Evolutionary conservation across 1,140 invertebrate genomes (phyloP).

Genomic region (Dryas iulia): DNA sequence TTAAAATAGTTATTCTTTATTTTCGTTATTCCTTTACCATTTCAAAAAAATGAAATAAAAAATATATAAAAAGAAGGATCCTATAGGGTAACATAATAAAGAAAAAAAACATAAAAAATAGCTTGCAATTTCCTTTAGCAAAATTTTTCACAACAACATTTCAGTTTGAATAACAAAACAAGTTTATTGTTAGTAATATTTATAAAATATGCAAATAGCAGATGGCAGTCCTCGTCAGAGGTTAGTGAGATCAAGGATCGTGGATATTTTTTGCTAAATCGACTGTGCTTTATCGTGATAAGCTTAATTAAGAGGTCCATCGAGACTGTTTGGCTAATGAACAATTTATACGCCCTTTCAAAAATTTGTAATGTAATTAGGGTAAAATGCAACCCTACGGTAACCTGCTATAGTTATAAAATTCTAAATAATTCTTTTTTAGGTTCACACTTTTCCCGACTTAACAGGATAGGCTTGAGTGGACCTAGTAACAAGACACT

Average conservation of each 20-base stretch:
- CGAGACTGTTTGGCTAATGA: slow-evolving; percentile 33
- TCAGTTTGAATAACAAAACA: neutral
- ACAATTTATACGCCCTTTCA: slow-evolving; percentile 20
- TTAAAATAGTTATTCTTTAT: too few species aligned
- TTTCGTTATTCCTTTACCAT: too few species aligned
- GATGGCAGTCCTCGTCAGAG: neutral
- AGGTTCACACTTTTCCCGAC: too few species aligned
- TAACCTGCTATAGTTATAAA: neutral
- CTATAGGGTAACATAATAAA: too few species aligned
- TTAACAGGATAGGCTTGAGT: too few species aligned
- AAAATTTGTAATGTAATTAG: slow-evolving; percentile 21
- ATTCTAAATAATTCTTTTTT: too few species aligned
- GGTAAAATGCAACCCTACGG: neutral
- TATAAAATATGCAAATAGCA: slow-evolving; percentile 5
- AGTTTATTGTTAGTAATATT: neutral
- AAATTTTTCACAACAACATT: neutral
- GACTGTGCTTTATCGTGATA: slow-evolving; percentile 35
- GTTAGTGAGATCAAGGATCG: slow-evolving; percentile 13
- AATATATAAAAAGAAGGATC: too few species aligned
- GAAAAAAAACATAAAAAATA: neutral
- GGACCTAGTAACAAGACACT: too few species aligned
- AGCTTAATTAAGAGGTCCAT: slow-evolving; percentile 40
- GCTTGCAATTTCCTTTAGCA: neutral
- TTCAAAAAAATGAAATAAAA: too few species aligned
- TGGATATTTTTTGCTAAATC: slow-evolving; percentile 30